Conservation (phyloP, 2,888 invertebrate genomes). For the Drosophila pullipes region DNA sequence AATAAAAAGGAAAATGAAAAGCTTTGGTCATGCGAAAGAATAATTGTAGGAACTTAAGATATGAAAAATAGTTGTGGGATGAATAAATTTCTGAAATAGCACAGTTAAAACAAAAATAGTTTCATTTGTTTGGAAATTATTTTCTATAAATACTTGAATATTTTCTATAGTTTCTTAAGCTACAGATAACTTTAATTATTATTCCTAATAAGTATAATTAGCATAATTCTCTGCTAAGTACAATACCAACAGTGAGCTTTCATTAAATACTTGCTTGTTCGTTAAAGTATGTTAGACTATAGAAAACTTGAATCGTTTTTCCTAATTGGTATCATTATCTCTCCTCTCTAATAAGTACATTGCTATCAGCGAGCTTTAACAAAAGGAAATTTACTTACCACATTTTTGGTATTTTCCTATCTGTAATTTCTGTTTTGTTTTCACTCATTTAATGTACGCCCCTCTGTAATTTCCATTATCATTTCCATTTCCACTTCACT, state of each 20-base stretch:
- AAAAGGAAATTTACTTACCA: not conserved
- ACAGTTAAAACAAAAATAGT: not conserved
- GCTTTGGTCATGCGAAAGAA: not conserved
- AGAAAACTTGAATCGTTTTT: not conserved
- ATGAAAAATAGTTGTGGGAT: too few relatives aligned
- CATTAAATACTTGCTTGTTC: not conserved
- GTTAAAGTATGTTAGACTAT: not conserved
- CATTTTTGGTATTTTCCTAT: not conserved
- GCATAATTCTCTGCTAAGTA: not conserved
- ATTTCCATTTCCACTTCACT: conserved; percentile 46
- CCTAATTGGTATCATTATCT: not conserved
- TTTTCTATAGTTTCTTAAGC: not conserved
- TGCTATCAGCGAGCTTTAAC: not conserved
- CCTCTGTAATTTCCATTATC: conserved; percentile 23
- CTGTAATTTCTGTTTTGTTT: not conserved
- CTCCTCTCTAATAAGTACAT: not conserved
- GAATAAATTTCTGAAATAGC: not conserved
- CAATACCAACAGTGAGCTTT: not conserved
- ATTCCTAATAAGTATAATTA: not conserved
- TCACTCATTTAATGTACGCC: conserved; percentile 1
- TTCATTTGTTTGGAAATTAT: not conserved
- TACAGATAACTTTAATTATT: not conserved
- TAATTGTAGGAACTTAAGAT: not conserved
- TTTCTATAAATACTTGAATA: not conserved
- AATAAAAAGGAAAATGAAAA: conserved; percentile 2